Conservation (phyloP, 2,113 vertebrate species). For the Bucco capensis region DNA sequence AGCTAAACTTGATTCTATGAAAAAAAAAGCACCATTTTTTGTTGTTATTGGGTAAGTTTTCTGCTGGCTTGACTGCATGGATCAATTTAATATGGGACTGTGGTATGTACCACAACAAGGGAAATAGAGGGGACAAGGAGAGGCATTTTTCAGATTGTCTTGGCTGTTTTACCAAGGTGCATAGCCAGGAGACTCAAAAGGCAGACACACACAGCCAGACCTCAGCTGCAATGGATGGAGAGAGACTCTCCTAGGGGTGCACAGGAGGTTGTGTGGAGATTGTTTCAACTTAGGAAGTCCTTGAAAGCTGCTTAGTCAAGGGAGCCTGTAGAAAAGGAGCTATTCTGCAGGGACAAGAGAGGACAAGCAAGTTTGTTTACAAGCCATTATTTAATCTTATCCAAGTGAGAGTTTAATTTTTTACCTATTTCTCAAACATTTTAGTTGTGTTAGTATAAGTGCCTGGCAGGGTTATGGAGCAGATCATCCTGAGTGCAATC, state of each 20-base stretch:
- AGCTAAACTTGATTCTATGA: neutral
- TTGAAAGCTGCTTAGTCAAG: neutral
- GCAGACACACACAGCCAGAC: neutral
- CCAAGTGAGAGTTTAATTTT: neutral
- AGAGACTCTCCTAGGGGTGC: neutral
- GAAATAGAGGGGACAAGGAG: neutral
- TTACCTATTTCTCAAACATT: neutral
- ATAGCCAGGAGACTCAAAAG: neutral
- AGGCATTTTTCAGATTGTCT: neutral
- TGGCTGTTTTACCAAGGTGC: neutral
- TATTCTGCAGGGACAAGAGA: neutral
- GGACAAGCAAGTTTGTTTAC: neutral
- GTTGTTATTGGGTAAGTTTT: neutral
- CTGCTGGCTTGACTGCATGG: neutral
- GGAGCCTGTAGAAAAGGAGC: neutral
- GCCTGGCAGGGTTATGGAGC: no score
- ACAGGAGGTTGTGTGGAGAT: neutral
- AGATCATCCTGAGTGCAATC: no score
- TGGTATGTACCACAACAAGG: neutral
- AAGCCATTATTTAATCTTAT: neutral
- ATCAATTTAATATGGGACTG: neutral
- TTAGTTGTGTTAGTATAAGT: neutral
- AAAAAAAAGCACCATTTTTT: accelerated
- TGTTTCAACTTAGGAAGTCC: neutral
- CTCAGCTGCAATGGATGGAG: neutral